Evolutionary conservation across 1,140 invertebrate species (phyloP), one percentile per base, ranked within the genome.

Genomic region (Atopsyche davidsoni): DNA sequence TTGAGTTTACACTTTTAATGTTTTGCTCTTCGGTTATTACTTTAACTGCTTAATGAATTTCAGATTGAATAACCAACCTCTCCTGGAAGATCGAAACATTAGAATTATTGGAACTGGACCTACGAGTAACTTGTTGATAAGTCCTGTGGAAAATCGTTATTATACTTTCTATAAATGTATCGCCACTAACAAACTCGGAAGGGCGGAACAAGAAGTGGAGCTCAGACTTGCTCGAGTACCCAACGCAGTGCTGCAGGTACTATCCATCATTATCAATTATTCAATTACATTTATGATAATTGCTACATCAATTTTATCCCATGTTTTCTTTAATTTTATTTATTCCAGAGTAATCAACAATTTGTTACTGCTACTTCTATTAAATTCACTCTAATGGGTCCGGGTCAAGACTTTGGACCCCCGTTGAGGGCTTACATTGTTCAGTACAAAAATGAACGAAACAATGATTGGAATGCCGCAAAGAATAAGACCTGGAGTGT

Each of bases 141-240:
- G 68, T 4, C 85, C 88, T 0, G 49, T 72, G 0, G 80, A 85
- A 31, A 63, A 62, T 2, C 66, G 75, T 23, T 81, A 82, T 45
- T 93, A 86, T 65, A 84, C 83, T 0, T 68, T 70, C 14, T 96
- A 94, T 70, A 86, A 81, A 60, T 95, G 92, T 66, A 74, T 84
- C 24, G 91, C 90, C 0, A 81, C 75, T 2, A 95, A 95, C 59
- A 70, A 70, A 14, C 78, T 86, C 24, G 92, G 92, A 2, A 72
- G 72, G 32, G 75, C 72, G 1, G 77, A 80, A 35, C 79, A 82
- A 41, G 64, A 68, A 14, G 82, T 94, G 41, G 75, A 82, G 28
- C 70, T 96, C 25, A 79, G 79, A 53, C 79, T 91, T 67, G 92
- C 87, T 9, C 66, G 62, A 46, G 62, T 63, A 28, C 70, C 67